Evolutionary conservation across 2,888 invertebrate species (phyloP).

Genomic region (Atherix ibis): DNA sequence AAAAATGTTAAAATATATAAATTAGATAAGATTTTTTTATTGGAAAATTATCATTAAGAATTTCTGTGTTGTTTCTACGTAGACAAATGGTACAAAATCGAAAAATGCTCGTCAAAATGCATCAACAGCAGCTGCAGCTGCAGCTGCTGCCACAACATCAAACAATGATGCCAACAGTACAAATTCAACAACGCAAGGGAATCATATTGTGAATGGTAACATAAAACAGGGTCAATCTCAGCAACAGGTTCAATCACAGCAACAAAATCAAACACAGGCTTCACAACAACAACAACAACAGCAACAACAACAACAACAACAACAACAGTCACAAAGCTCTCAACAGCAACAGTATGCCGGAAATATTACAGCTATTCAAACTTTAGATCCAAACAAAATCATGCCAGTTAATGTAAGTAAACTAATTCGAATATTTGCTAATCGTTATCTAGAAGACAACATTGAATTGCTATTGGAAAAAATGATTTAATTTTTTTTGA

Average conservation of each 20-base stretch:
- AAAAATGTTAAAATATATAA: too few species aligned
- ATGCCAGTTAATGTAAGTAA: conserved; percentile 39
- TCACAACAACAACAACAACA: conserved; percentile 9
- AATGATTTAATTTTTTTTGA: background rate
- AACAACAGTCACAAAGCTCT: conserved; percentile 16
- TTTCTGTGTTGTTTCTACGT: too few species aligned
- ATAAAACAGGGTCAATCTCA: conserved; percentile 8
- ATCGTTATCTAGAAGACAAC: background rate
- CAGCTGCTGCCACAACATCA: conserved; percentile 21
- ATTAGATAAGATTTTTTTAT: too few species aligned
- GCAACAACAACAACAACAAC: conserved; percentile 14
- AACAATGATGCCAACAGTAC: conserved; percentile 14
- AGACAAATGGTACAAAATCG: conserved; percentile 20
- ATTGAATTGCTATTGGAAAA: background rate
- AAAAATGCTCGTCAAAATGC: conserved; percentile 18
- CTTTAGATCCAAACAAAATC: conserved; percentile 37
- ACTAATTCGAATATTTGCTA: background rate
- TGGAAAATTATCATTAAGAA: too few species aligned
- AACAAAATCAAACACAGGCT: too few species aligned
- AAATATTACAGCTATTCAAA: conserved; percentile 29
- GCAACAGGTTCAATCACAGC: too few species aligned
- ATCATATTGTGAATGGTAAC: conserved; percentile 12
- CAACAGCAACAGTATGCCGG: conserved; percentile 20
- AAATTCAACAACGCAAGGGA: conserved; percentile 7
- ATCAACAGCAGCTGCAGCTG: conserved; percentile 19